Evolutionary conservation across 2,888 invertebrate species (phyloP).

Genomic region (Eulithis prunata): DNA sequence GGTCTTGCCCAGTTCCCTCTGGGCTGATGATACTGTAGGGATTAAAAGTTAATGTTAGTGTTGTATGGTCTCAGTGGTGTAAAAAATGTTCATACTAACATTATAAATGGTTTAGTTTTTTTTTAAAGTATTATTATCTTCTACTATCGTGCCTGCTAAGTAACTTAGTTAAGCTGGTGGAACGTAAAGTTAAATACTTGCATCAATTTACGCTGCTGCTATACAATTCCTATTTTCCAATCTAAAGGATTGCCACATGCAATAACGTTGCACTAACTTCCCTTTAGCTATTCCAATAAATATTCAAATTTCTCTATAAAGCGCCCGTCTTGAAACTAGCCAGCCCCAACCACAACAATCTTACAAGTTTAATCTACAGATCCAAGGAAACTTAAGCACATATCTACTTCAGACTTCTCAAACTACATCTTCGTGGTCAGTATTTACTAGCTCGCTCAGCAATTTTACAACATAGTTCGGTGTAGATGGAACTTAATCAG

Average conservation of each 20-base stretch:
- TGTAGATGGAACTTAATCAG: constrained; percentile 7
- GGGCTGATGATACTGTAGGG: constrained; percentile 76
- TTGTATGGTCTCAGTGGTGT: too few relatives aligned
- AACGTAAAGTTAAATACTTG: too few relatives aligned
- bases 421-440: constrained; percentile 14
- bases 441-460: constrained; percentile 16
- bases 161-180: too few relatives aligned
- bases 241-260: constrained; percentile 10
- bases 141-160: too few relatives aligned
- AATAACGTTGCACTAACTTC: constrained; percentile 28
- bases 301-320: constrained; percentile 33
- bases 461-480: constrained; percentile 7
- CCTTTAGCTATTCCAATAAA: constrained; percentile 31
- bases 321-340: constrained; percentile 26
- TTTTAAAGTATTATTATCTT: too few relatives aligned
- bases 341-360: constrained; percentile 19
- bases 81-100: too few relatives aligned
- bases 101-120: too few relatives aligned
- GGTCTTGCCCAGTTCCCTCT: constrained; percentile 74
- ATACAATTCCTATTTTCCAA: background rate
- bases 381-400: constrained; percentile 15
- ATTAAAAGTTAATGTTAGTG: constrained; percentile 10
- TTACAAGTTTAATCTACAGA: constrained; percentile 23
- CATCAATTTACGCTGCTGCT: background rate
- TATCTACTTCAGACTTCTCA: constrained; percentile 4